Percentiles rank a stretch among this genome's conserved stretches.
These are phyloP conservation scores for Thysanoteuthis rhombus DNA, from an alignment of 2,888 invertebrate genomes.

Conservation along the genomic window DNA sequence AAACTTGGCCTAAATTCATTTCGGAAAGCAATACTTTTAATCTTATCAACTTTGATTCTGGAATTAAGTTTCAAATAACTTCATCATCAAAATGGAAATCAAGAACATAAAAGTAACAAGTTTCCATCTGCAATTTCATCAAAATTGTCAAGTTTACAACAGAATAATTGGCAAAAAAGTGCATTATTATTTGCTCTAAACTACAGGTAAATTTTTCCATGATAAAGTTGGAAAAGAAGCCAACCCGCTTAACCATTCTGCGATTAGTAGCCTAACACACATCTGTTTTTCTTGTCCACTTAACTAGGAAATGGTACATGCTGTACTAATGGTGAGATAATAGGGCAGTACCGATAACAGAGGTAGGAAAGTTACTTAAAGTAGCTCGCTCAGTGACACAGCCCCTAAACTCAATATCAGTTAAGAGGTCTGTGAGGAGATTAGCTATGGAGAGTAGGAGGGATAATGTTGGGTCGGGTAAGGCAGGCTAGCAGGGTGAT, in stretches of 20 bases:
- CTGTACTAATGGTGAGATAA: not conserved
- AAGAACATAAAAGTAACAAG: too few species aligned
- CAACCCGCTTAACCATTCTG: not conserved
- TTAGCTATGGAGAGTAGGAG: not conserved
- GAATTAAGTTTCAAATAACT: too few species aligned
- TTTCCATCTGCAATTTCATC: not conserved
- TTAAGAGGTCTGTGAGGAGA: conserved; percentile 12
- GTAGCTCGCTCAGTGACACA: not conserved
- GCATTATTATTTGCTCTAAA: not conserved
- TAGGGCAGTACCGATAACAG: not conserved
- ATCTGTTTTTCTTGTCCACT: not conserved
- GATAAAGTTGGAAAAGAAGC: conserved; percentile 12
- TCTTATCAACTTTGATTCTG: too few species aligned
- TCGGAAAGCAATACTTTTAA: too few species aligned
- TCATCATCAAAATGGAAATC: too few species aligned
- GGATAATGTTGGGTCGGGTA: not conserved
- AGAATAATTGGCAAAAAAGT: not conserved
- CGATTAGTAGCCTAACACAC: not conserved
- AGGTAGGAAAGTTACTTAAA: not conserved
- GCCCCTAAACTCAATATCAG: conserved; percentile 12
- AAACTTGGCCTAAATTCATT: too few species aligned
- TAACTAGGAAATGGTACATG: conserved; percentile 12
- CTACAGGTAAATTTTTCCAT: not conserved
- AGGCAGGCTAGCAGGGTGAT: not conserved
- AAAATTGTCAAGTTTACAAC: not conserved